Base-by-base conservation (phyloP, 1,140 invertebrate genomes). In the Pseudomyrmex sp. region DNA sequence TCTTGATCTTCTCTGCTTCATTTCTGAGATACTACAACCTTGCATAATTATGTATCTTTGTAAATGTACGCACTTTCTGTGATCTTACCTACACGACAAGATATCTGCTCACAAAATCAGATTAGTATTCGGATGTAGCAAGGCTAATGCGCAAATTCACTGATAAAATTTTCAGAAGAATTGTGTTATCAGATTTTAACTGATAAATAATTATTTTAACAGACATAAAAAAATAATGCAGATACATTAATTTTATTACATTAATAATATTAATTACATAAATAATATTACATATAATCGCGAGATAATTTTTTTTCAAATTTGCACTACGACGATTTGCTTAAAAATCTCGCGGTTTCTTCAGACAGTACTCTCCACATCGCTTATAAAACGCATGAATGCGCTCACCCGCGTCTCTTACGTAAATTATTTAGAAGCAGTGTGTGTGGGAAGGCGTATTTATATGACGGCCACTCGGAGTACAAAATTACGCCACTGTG, bases 401-500 rank as follows among this genome's bases (percentile, higher is more conserved):
- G 52, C 65, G 65, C 44, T 79, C 56, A 62, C 56, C n/a, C 69
- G 73, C 62, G 62, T 74, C 83, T 69, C 86, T 87, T 88, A 88
- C 85, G 70, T 88, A 88, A 88, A 84, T 88, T 88, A 87, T 87
- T 87, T 87, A 87, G 86, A 87, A 82, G 82, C 77, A 7, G 35
- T 54, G 50, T 75, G 86, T 88, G 86, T 88, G 87, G 86, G 87
- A 83, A 83, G 86, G 85, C 52, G 69, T 77, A 72, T 88, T 88
- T 89, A 84, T 89, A 89, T 76, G 70, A 88, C 74, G 15, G 84
- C 76, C 79, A 84, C 83, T 62, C 79, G 68, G 58, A 63, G 87
- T 56, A 89, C 87, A 74, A 88, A 89, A 88, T 89, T 89, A 88
- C 87, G 87, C 87, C 87, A 89, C 79, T 88, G 74, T 85, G 54